Evolutionary conservation across 2,113 vertebrate species (phyloP).

Genomic region (Daphoenositta chrysoptera): DNA sequence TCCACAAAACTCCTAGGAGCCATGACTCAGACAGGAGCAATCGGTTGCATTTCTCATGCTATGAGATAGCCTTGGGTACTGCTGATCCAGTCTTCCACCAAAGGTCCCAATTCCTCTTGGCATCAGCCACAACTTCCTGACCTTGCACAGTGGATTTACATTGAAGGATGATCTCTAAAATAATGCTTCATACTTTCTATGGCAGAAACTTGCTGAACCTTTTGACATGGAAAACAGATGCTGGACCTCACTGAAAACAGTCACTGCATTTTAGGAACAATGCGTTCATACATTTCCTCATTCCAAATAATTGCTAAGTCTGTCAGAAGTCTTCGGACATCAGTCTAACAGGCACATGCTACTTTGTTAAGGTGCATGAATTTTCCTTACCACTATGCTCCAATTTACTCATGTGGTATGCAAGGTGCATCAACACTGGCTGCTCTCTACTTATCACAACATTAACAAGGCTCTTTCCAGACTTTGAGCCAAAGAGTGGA

Average conservation of each 20-base stretch:
- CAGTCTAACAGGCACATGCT: neutral
- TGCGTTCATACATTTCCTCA: neutral
- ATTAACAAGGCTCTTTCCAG: neutral
- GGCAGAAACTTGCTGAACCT: neutral
- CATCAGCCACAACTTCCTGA: neutral
- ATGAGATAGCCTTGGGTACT: neutral
- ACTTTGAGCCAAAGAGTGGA: neutral
- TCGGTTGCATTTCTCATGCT: neutral
- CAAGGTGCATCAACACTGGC: neutral
- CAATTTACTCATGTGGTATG: neutral
- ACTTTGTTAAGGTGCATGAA: fast-evolving
- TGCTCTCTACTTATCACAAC: neutral
- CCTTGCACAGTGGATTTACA: neutral
- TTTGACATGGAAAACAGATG: neutral
- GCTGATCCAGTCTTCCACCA: neutral
- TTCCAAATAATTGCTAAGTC: neutral
- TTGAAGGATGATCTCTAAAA: neutral
- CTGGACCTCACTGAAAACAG: neutral
- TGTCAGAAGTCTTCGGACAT: neutral
- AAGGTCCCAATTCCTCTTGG: neutral
- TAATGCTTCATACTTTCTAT: neutral
- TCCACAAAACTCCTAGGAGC: neutral
- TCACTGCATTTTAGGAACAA: neutral
- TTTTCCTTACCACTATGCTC: neutral
- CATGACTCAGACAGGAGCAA: neutral